phyloP scores from a whole-genome alignment of 64 coral and sea anemone genomes.

The Platygyra sinensis region DNA sequence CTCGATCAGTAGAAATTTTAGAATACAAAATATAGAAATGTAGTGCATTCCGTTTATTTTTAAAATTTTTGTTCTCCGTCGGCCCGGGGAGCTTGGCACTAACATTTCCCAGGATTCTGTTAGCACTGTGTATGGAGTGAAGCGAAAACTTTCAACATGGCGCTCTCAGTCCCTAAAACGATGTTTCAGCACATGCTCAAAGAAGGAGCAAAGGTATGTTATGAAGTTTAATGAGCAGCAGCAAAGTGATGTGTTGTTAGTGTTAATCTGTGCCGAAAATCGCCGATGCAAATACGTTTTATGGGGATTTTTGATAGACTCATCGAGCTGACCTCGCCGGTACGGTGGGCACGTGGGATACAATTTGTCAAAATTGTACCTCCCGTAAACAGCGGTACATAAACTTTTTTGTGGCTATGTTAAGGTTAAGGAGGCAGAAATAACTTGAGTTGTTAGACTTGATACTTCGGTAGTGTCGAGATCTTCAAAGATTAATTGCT shows the following conservation, averaged over 20 bases:
- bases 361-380: neutral
- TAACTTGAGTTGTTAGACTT: no score
- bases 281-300: neutral
- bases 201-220: slow-evolving; percentile 93
- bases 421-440: no score
- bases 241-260: neutral
- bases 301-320: neutral
- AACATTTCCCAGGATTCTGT: slow-evolving; percentile 53
- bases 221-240: neutral
- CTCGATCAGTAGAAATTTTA: no score
- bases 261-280: neutral
- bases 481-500: no score
- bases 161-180: slow-evolving; percentile 92
- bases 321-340: neutral
- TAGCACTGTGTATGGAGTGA: slow-evolving; percentile 6
- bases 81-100: no score
- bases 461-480: no score
- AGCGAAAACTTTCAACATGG: slow-evolving; percentile 88
- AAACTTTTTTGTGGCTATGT: no score
- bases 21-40: no score
- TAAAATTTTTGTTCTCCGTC: no score
- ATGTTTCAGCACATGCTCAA: slow-evolving; percentile 98
- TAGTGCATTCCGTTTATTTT: no score
- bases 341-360: neutral
- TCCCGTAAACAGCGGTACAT: neutral